phyloP scores from a whole-genome alignment of 2,797 vertebrate genomes.

The Borostomias antarcticus region DNA sequence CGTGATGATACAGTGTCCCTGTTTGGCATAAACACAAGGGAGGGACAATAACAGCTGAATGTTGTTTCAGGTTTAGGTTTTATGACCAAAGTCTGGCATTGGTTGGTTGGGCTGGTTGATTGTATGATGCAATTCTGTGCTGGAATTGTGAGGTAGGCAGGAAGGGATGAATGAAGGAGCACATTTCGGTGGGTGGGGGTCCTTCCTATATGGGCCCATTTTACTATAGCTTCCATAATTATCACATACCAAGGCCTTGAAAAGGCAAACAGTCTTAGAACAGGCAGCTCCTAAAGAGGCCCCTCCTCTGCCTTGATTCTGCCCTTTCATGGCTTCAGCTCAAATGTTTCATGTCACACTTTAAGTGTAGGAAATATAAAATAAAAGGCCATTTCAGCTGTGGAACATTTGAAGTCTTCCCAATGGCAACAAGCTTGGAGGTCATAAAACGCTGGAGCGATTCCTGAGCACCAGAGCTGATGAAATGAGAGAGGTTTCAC shows the following conservation, averaged over 20 bases:
- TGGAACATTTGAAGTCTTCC: slow-evolving; percentile 33
- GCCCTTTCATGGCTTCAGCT: slow-evolving; percentile 24
- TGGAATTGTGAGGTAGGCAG: no score
- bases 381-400: slow-evolving; percentile 21
- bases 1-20: no score
- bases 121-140: no score
- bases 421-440: slow-evolving; percentile 39
- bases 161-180: neutral
- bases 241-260: slow-evolving; percentile 61
- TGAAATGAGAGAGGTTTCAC: slow-evolving; percentile 16
- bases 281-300: no score
- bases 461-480: slow-evolving; percentile 19
- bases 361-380: slow-evolving; percentile 36
- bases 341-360: slow-evolving; percentile 32
- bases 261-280: slow-evolving; percentile 60
- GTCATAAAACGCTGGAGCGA: slow-evolving; percentile 22
- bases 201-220: slow-evolving; percentile 50
- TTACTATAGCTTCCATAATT: slow-evolving; percentile 64
- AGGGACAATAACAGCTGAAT: no score
- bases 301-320: slow-evolving; percentile 23
- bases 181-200: slow-evolving; percentile 41
- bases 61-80: no score
- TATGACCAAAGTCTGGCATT: no score
- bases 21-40: no score
- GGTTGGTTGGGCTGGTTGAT: no score